These are phyloP conservation scores for Gonioctena quinquepunctata DNA, from an alignment of 1,140 invertebrate genomes.

Conservation along the genomic window DNA sequence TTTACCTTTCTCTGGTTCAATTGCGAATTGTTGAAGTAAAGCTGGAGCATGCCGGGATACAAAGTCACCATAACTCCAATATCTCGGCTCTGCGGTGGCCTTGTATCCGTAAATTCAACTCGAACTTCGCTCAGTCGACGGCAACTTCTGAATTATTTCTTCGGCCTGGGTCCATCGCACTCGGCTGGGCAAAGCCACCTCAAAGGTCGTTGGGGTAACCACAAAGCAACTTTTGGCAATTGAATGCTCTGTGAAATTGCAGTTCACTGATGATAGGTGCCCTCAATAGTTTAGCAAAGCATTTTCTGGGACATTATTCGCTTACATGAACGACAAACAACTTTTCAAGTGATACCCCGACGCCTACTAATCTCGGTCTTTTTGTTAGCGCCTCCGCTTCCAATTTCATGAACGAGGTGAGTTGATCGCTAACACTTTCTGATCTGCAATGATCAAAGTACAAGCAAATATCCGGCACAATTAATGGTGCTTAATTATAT, in stretches of 20 bases:
- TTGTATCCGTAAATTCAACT: constrained; percentile 92
- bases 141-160: constrained; percentile 70
- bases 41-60: constrained; percentile 81
- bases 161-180: constrained; percentile 87
- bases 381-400: constrained; percentile 82
- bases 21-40: constrained; percentile 89
- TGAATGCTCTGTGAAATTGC: no score
- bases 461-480: no score
- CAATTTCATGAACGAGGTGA: constrained; percentile 81
- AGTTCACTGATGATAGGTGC: no score
- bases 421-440: constrained; percentile 80
- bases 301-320: background rate
- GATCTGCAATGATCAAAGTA: no score
- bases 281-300: constrained; percentile 65
- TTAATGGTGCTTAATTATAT: no score
- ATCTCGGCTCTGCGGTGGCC: constrained; percentile 84
- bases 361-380: constrained; percentile 78
- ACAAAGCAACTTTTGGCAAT: no score
- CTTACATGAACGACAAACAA: constrained; percentile 77
- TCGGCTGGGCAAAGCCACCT: constrained; percentile 91
- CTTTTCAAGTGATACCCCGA: constrained; percentile 88
- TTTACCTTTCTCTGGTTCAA: constrained; percentile 89
- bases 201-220: constrained; percentile 70
- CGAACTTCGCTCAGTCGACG: constrained; percentile 71
- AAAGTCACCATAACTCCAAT: constrained; percentile 89